These are phyloP conservation scores for Nowickia ferox DNA, from an alignment of 2,888 invertebrate species.

Conservation along the genomic window DNA sequence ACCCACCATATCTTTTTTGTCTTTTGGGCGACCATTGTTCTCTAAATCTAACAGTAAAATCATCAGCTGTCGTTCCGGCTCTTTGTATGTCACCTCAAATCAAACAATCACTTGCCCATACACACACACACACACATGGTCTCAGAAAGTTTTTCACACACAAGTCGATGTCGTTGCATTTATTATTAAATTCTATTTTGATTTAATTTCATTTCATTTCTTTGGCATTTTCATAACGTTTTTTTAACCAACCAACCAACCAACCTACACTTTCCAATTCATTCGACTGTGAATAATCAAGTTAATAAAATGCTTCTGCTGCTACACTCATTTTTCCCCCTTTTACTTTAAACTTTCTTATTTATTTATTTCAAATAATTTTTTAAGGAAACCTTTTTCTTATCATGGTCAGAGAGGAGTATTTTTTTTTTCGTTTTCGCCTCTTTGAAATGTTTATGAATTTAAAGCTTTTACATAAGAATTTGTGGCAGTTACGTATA, in stretches of 20 bases:
- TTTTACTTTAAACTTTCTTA: conserved; percentile 16
- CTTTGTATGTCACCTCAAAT: conserved; percentile 45
- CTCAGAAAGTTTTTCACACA: not conserved
- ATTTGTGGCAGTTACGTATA: not conserved
- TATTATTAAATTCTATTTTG: conserved; percentile 9
- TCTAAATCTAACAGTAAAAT: conserved; percentile 11
- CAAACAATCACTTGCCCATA: conserved; percentile 8
- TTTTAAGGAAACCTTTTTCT: not conserved
- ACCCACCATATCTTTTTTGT: conserved; percentile 14
- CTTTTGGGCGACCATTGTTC: conserved; percentile 34
- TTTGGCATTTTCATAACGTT: conserved; percentile 36
- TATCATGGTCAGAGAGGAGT: conserved; percentile 15
- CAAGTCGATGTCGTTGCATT: conserved; percentile 8
- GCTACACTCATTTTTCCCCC: not conserved
- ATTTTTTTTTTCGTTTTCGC: not conserved
- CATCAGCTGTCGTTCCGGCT: not conserved
- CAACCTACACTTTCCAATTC: conserved; percentile 73
- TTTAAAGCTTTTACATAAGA: not conserved
- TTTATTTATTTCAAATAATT: conserved; percentile 5
- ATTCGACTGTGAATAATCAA: conserved; percentile 72
- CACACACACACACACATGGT: conserved; percentile 18
- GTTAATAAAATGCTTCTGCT: conserved; percentile 41
- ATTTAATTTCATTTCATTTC: conserved; percentile 25
- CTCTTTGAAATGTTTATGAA: not conserved
- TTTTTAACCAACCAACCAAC: conserved; percentile 13